Conservation (phyloP, 2,888 invertebrate species). For the Girardia tigrina region DNA sequence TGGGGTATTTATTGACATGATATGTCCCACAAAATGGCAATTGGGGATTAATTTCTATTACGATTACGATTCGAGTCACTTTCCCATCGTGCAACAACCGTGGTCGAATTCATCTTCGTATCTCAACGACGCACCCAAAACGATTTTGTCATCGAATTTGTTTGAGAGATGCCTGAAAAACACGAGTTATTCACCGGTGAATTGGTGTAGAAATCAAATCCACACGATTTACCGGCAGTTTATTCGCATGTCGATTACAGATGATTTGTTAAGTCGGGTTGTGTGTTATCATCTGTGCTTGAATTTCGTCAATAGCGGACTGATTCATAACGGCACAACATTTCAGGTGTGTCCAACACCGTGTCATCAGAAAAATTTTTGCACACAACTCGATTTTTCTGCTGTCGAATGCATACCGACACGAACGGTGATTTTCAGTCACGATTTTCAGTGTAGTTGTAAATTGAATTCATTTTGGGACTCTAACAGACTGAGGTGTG, state of each 20-base stretch:
- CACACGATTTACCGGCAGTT: neutral
- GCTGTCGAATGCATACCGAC: neutral
- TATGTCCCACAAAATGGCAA: neutral
- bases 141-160: neutral
- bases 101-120: neutral
- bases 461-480: neutral
- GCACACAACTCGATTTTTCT: neutral
- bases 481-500: constrained; percentile 1
- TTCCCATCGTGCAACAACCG: neutral
- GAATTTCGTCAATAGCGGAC: neutral
- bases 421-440: constrained; percentile 10
- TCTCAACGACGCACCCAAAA: neutral
- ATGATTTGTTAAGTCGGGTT: neutral
- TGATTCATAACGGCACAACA: neutral
- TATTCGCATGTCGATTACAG: neutral
- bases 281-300: neutral
- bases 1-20: neutral
- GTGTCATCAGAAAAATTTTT: neutral
- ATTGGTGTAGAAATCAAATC: neutral
- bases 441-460: neutral
- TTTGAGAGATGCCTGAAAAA: neutral
- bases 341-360: neutral
- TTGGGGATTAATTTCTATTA: neutral
- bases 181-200: neutral
- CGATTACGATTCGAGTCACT: neutral